phyloP scores from a whole-genome alignment of 2,888 invertebrate genomes.

The Harpagoxenus sublaevis region DNA sequence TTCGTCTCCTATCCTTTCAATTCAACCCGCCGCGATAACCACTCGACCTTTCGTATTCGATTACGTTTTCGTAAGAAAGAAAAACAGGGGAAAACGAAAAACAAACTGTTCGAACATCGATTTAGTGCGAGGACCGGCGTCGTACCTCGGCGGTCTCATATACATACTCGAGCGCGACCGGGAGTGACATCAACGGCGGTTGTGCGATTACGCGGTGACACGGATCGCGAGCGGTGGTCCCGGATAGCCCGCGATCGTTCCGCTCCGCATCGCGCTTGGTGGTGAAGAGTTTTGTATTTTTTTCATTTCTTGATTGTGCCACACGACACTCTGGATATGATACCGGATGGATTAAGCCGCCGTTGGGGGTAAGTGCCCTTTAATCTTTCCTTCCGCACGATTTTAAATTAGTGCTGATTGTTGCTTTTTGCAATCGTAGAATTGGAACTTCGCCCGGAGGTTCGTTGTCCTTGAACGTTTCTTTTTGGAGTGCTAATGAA shows the following conservation, averaged over 20 bases:
- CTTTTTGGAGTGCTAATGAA: background rate
- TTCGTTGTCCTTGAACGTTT: conserved; percentile 3
- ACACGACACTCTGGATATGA: conserved; percentile 75
- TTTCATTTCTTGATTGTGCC: conserved; percentile 62
- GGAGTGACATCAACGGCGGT: conserved; percentile 35
- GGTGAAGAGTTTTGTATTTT: conserved; percentile 47
- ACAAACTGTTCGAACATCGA: background rate
- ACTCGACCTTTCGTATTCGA: background rate
- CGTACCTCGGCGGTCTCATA: background rate
- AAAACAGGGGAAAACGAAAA: background rate
- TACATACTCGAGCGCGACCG: conserved; percentile 3
- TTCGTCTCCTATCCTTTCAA: background rate
- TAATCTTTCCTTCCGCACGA: background rate
- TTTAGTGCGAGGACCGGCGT: background rate
- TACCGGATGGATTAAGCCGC: conserved; percentile 76
- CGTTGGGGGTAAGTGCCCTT: conserved; percentile 67
- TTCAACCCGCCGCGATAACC: background rate
- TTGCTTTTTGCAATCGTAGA: background rate
- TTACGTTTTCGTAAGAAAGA: background rate
- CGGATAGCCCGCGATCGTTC: conserved; percentile 21
- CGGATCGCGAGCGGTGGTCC: conserved; percentile 3
- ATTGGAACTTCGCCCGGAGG: background rate
- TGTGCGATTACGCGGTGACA: conserved; percentile 46
- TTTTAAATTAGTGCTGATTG: background rate
- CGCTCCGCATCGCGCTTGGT: conserved; percentile 36